These are phyloP conservation scores for Rousettus leschenaultii DNA, from an alignment of 2,113 vertebrate genomes.

Conservation along the genomic window DNA sequence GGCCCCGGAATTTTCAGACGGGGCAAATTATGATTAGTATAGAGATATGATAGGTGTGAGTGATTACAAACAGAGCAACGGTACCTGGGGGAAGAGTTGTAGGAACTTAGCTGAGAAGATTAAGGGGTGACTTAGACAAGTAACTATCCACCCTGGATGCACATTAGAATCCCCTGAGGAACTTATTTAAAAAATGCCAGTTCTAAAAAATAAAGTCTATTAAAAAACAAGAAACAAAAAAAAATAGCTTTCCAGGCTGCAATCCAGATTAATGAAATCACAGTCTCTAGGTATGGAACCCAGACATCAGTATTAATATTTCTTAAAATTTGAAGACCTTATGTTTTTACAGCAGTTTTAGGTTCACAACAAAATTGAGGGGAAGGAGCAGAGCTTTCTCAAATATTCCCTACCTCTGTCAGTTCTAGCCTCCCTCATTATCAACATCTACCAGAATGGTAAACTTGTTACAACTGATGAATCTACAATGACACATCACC, in stretches of 20 bases:
- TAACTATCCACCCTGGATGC: background rate
- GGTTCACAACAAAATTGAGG: background rate
- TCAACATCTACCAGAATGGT: background rate
- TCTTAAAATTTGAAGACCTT: background rate
- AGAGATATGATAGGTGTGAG: background rate
- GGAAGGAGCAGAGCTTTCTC: background rate
- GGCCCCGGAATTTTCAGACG: background rate
- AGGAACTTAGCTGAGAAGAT: background rate
- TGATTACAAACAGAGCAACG: background rate
- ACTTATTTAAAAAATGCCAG: background rate
- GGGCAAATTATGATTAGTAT: background rate
- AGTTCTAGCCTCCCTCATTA: background rate
- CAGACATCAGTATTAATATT: background rate
- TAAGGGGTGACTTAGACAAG: background rate
- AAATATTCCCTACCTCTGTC: too few species aligned
- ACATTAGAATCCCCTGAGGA: background rate
- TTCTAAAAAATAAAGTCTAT: background rate
- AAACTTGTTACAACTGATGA: background rate
- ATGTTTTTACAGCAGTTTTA: background rate
- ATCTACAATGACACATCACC: background rate
- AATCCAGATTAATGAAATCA: background rate
- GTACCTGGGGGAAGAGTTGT: background rate
- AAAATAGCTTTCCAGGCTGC: background rate
- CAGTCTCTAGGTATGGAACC: background rate
- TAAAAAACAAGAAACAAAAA: background rate